Conservation (phyloP, 1,140 invertebrate species). For the Heliconius melpomene region DNA sequence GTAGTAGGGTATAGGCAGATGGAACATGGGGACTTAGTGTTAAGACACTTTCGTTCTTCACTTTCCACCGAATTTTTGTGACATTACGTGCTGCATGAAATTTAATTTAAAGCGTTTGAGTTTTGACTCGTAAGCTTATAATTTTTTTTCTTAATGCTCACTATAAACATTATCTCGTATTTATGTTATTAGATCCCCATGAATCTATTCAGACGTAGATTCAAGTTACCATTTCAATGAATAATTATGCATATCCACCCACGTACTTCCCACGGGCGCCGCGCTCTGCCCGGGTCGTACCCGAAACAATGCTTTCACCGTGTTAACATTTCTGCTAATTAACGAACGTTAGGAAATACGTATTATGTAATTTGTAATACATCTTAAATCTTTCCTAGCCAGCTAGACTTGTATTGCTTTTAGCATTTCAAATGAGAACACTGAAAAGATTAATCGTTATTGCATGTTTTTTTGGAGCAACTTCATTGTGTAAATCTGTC, state of each 20-base stretch:
- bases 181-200: conserved; percentile 5
- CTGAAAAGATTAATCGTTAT: neutral
- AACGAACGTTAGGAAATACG: conserved; percentile 54
- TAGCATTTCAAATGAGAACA: conserved; percentile 10
- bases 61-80: neutral
- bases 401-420: conserved; percentile 8
- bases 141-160: neutral
- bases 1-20: too few species aligned
- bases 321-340: conserved; percentile 68
- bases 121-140: neutral
- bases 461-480: neutral
- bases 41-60: too few species aligned
- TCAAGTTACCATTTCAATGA: conserved; percentile 18
- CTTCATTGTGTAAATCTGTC: neutral
- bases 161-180: neutral
- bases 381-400: conserved; percentile 13
- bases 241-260: conserved; percentile 29
- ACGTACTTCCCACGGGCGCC: conserved; percentile 43
- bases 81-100: neutral
- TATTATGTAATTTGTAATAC: conserved; percentile 31
- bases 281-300: conserved; percentile 48
- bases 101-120: too few species aligned
- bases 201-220: neutral
- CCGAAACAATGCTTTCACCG: conserved; percentile 73
- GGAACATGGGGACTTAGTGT: too few species aligned